A percentile compares a stretch with the other conserved stretches of the same genome.
Evolutionary conservation across 1,140 invertebrate genomes (phyloP).

Genomic region (Drosophila obscura): DNA sequence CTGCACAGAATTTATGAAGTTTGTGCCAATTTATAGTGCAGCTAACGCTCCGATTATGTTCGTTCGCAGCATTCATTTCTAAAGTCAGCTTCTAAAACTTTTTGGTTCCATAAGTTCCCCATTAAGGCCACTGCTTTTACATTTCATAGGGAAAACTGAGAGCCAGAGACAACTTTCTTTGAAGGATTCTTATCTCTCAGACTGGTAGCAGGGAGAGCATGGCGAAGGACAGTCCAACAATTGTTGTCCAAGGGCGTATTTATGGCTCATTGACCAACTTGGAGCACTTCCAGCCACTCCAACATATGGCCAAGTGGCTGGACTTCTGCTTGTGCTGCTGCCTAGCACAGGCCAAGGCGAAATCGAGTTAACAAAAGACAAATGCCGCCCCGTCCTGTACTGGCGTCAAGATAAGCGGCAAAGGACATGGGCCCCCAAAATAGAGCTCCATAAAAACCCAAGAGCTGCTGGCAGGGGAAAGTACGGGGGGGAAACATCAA

Average conservation of each 20-base stretch:
- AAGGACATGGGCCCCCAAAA: slow-evolving; percentile 56
- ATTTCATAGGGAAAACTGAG: not conserved
- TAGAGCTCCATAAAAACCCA: slow-evolving; percentile 36
- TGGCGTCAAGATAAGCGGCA: slow-evolving; percentile 69
- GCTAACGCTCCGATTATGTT: too few species aligned
- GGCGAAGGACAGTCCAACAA: slow-evolving; percentile 26
- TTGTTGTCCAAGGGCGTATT: slow-evolving; percentile 47
- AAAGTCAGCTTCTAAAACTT: too few species aligned
- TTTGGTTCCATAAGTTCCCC: too few species aligned
- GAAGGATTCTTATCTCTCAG: slow-evolving; percentile 5
- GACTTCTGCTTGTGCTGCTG: not conserved
- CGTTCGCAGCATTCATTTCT: too few species aligned
- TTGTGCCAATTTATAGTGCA: too few species aligned
- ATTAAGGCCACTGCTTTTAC: not conserved
- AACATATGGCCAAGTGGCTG: slow-evolving; percentile 40
- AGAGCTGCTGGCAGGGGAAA: slow-evolving; percentile 2
- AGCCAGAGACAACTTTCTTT: not conserved
- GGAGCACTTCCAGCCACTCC: slow-evolving; percentile 10
- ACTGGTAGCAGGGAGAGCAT: slow-evolving; percentile 12
- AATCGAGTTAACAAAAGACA: slow-evolving; percentile 71
- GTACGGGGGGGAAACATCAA: slow-evolving; percentile 52
- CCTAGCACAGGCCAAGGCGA: not conserved
- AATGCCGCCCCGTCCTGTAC: slow-evolving; percentile 26
- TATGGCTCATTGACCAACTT: slow-evolving; percentile 50
- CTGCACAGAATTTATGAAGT: not conserved